A percentile compares a stretch with the other conserved stretches of the same genome.
Conservation (phyloP, 2,888 invertebrate species). For the Lithodes maja region DNA sequence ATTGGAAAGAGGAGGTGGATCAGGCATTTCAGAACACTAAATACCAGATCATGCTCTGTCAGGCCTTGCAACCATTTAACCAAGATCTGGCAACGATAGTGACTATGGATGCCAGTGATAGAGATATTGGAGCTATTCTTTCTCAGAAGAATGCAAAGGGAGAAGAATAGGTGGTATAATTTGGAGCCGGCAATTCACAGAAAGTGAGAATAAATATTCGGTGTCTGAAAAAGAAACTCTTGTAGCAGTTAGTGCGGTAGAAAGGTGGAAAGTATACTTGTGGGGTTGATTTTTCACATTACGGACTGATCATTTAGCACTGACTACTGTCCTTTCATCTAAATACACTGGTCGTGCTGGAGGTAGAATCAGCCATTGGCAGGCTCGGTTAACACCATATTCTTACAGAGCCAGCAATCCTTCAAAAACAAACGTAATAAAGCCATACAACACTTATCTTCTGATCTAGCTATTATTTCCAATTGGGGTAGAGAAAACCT, state of each 20-base stretch:
- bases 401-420: not conserved
- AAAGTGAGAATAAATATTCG: slow-evolving; percentile 7
- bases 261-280: slow-evolving; percentile 13
- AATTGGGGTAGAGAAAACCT: too few relatives aligned
- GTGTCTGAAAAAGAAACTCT: slow-evolving; percentile 13
- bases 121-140: not conserved
- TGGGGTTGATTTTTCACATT: slow-evolving; percentile 9
- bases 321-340: slow-evolving; percentile 7
- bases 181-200: slow-evolving; percentile 20
- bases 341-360: not conserved
- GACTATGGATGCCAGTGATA: slow-evolving; percentile 14
- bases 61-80: not conserved
- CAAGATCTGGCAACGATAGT: not conserved
- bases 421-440: too few relatives aligned
- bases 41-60: not conserved
- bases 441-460: too few relatives aligned
- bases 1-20: not conserved
- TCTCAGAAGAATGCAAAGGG: not conserved
- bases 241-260: slow-evolving; percentile 2
- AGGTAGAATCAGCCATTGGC: not conserved
- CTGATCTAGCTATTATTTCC: too few relatives aligned
- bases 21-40: not conserved
- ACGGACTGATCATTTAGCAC: slow-evolving; percentile 6
- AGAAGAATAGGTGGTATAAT: not conserved
- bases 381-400: slow-evolving; percentile 12